Evolutionary conservation across 2,113 vertebrate species (phyloP).

Genomic region (Apteryx mantelli): DNA sequence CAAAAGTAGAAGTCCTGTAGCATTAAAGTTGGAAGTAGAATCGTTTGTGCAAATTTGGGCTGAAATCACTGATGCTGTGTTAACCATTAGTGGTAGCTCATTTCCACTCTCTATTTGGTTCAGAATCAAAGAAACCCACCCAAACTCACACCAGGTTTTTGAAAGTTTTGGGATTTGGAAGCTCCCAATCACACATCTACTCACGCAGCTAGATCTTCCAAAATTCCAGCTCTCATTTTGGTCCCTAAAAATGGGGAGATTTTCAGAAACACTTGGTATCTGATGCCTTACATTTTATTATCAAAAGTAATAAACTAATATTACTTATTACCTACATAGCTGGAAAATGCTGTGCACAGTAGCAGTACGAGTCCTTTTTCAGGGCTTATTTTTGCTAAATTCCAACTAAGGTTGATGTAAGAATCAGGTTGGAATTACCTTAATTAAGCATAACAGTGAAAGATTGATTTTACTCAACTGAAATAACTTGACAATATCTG

Average conservation of each 20-base stretch:
- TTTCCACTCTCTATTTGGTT: neutral
- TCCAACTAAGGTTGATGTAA: neutral
- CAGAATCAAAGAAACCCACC: neutral
- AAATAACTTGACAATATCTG: slow-evolving; percentile 27
- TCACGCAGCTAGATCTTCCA: neutral
- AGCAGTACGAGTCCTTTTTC: neutral
- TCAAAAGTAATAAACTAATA: neutral
- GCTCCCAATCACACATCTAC: neutral
- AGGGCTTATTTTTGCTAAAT: neutral
- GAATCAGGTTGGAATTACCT: neutral
- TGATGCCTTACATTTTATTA: neutral
- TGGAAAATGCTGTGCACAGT: neutral
- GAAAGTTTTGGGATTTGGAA: neutral
- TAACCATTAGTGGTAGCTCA: fast-evolving
- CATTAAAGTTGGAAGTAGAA: neutral
- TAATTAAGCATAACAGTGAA: neutral
- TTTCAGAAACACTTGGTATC: neutral
- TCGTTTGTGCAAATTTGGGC: fast-evolving
- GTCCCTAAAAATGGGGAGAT: neutral
- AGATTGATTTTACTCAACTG: neutral
- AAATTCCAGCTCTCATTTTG: neutral
- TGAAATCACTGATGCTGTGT: neutral
- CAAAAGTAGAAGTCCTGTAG: neutral
- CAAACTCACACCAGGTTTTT: neutral
- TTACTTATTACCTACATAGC: neutral